Evolutionary conservation across 2,888 invertebrate species (phyloP), one percentile per base, ranked within the genome.

Genomic region (Tiliacea citrago): DNA sequence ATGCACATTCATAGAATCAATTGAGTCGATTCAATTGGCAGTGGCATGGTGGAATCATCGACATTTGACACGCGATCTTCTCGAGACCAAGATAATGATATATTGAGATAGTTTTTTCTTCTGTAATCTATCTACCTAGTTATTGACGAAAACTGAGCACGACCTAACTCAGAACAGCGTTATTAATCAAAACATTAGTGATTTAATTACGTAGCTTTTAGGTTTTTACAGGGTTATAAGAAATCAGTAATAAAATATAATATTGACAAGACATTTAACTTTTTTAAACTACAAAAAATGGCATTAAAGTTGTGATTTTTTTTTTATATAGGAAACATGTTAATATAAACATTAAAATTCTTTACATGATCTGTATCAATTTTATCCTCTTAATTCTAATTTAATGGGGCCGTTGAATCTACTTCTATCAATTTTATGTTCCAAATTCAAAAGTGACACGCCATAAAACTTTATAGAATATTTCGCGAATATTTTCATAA

Each of bases 321-420:
- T 57, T 35, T 55, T 29, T 35, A 8, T 45, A 18, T 21, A 6
- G 6, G 21, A 49, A 63, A 57, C 67, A 39, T 47, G 7, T 60
- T 63, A 53, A 75, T 69, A 51, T 5, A 69, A 51, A 61, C 66
- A 77, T 63, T 0, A 57, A 71, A 58, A 69, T 67, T 49, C n/a
- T 58, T 77, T 60, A 55, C 62, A 60, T 24, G 57, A 70, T 78
- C 68, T 60, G 62, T 77, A 65, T 68, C 72, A 66, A 63, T 70
- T 57, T 79, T 61, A 68, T 53, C 10, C 57, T 75, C 49, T 13
- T 68, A 84, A 84, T 80, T 66, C 81, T 62, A 67, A 82, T 69
- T 61, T 80, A 80, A 61, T 69, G 8, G 60, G 24, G 13, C 35
- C 21, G 24, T 75, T 29, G 24, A 57, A 68, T 63, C 69, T 45